Evolutionary conservation across 2,797 vertebrate species (phyloP).

Genomic region (Notoglanidium macrostoma): DNA sequence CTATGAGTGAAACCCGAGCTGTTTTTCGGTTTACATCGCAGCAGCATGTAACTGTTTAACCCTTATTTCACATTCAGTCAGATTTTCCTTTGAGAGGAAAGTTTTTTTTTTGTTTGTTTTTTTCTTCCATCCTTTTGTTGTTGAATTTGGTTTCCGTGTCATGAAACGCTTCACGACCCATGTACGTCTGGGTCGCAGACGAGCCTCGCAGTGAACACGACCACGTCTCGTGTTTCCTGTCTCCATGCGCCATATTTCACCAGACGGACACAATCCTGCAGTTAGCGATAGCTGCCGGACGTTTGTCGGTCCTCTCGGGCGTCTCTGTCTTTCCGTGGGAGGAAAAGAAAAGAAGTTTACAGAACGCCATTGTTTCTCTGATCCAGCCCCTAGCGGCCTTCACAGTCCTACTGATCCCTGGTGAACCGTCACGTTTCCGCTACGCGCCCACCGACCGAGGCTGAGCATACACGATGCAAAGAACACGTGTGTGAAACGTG

Average conservation of each 20-base stretch:
- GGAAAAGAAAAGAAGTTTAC: slow-evolving; percentile 28
- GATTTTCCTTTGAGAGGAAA: not conserved
- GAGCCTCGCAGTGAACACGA: slow-evolving; percentile 19
- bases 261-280: slow-evolving; percentile 35
- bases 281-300: not conserved
- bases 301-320: slow-evolving; percentile 33
- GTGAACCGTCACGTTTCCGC: slow-evolving; percentile 44
- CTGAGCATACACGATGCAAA: not conserved
- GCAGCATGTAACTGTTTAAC: not conserved
- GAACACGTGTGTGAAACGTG: not conserved
- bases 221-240: slow-evolving; percentile 16
- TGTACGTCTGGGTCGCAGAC: slow-evolving; percentile 2
- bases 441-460: not conserved
- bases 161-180: slow-evolving; percentile 15
- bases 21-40: not conserved
- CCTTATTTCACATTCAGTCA: not conserved
- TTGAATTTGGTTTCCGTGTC: not conserved
- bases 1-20: not conserved
- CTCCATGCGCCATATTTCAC: slow-evolving; percentile 22
- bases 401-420: slow-evolving; percentile 25
- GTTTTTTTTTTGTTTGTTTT: not conserved
- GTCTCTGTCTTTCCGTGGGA: not conserved
- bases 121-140: not conserved
- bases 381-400: slow-evolving; percentile 19
- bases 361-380: slow-evolving; percentile 48